Percentiles rank a stretch among this genome's conserved stretches.
Evolutionary conservation across 2,797 vertebrate genomes (phyloP).

Genomic region (Notamacropus eugenii): DNA sequence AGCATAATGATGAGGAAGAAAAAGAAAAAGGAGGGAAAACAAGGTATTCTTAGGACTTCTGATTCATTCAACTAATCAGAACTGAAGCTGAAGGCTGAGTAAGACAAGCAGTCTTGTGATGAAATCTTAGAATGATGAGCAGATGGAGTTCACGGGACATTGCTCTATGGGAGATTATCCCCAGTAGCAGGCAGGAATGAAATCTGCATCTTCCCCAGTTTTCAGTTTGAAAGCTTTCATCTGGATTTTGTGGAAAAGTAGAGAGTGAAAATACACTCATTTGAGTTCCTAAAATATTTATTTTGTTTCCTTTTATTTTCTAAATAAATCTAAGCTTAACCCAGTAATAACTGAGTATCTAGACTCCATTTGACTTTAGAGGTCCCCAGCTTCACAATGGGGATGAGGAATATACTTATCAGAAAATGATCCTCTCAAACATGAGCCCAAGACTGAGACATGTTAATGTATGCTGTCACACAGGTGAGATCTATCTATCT

Average conservation of each 20-base stretch:
- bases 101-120: too few species aligned
- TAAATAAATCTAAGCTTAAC: neutral
- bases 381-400: neutral
- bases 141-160: too few species aligned
- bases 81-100: neutral
- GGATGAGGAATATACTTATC: neutral
- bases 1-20: neutral
- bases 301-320: neutral
- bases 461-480: neutral
- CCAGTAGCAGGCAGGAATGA: neutral
- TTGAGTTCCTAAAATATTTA: neutral
- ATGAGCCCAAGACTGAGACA: neutral
- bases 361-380: neutral
- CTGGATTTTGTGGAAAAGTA: neutral
- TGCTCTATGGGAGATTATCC: too few species aligned
- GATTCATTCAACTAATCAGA: neutral
- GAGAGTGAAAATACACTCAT: neutral
- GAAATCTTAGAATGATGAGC: too few species aligned
- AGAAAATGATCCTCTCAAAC: neutral
- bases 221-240: neutral
- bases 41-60: neutral
- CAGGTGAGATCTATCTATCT: neutral
- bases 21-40: neutral
- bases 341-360: neutral
- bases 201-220: neutral